A percentile compares a stretch with the other conserved stretches of the same genome.
These are phyloP conservation scores for Diplolepis rosae DNA, from an alignment of 2,888 invertebrate species.

Conservation along the genomic window DNA sequence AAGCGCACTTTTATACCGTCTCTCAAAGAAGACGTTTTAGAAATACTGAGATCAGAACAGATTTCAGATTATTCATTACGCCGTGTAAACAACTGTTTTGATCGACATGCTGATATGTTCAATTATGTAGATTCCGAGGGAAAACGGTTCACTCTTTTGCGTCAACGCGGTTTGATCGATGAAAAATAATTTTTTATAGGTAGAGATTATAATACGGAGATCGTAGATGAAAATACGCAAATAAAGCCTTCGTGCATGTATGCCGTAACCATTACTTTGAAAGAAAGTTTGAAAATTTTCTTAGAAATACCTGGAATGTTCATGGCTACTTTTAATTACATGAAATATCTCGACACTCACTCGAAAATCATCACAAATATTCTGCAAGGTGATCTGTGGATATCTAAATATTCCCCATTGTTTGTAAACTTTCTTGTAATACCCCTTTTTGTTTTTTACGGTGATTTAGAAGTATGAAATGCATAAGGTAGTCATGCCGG, in stretches of 20 bases:
- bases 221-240: conserved; percentile 16
- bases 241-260: conserved; percentile 13
- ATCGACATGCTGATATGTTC: conserved; percentile 31
- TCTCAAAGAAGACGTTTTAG: conserved; percentile 33
- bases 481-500: conserved; percentile 38
- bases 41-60: conserved; percentile 17
- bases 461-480: conserved; percentile 38
- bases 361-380: conserved; percentile 21
- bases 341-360: not conserved
- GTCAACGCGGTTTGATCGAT: conserved; percentile 30
- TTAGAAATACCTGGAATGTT: conserved; percentile 37
- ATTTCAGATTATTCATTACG: not conserved
- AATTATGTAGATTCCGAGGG: conserved; percentile 31
- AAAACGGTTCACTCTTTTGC: conserved; percentile 38
- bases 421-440: conserved; percentile 28
- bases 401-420: conserved; percentile 23
- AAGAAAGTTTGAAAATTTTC: conserved; percentile 34
- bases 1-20: conserved; percentile 29
- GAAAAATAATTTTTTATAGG: conserved; percentile 33
- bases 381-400: conserved; percentile 24
- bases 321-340: conserved; percentile 27
- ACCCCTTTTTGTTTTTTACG: conserved; percentile 34
- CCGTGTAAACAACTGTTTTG: conserved; percentile 33
- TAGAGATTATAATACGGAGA: conserved; percentile 2
- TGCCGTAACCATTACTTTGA: conserved; percentile 17